Conservation (phyloP, 2,797 vertebrate genomes). For the Halcyon badia region DNA sequence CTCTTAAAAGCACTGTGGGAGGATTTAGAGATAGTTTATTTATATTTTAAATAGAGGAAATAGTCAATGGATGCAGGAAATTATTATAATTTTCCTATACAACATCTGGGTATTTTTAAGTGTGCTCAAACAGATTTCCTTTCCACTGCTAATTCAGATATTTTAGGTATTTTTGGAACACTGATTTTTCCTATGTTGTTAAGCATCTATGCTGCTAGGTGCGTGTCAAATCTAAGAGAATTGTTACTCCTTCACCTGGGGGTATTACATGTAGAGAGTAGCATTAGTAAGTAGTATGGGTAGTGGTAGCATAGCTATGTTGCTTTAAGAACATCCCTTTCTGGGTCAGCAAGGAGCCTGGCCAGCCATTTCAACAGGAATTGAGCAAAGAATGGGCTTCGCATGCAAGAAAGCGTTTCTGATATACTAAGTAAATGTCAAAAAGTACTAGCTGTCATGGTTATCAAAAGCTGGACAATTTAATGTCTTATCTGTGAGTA, state of each 20-base stretch:
- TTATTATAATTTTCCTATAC: neutral
- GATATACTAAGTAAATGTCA: neutral
- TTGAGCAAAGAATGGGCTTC: neutral
- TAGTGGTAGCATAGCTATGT: neutral
- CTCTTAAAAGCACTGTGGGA: neutral
- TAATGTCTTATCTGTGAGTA: neutral
- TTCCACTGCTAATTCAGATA: neutral
- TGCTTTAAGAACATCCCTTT: neutral
- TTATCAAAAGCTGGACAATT: neutral
- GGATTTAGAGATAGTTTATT: neutral
- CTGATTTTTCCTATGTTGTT: neutral
- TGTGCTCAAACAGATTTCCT: neutral
- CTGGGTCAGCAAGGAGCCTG: neutral
- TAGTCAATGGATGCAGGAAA: neutral
- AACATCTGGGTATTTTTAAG: neutral
- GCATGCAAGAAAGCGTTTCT: neutral
- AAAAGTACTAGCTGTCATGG: neutral
- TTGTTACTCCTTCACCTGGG: neutral
- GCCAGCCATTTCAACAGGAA: neutral
- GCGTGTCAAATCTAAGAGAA: neutral
- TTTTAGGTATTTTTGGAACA: neutral
- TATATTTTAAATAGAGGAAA: neutral
- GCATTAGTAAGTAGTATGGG: rapidly evolving
- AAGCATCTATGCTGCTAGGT: neutral
- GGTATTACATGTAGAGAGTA: neutral